Evolutionary conservation across 2,888 invertebrate genomes (phyloP), one percentile per base, ranked within the genome.

Genomic region (Conops quadrifasciatus): DNA sequence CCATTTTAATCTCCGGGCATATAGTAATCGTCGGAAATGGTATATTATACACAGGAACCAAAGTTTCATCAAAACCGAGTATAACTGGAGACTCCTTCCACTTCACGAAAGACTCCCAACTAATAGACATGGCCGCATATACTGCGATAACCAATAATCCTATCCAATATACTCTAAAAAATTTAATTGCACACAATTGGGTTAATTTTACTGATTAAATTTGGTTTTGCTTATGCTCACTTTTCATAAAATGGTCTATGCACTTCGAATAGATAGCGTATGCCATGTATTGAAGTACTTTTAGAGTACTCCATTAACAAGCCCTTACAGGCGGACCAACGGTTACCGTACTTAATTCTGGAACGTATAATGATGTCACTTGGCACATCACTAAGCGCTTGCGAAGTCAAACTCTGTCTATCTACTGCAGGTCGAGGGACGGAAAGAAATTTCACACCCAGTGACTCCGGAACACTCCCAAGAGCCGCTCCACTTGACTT

Each of bases 1-100:
- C 83, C 80, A 82, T 84, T 80, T 84, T 84, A 7, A 84, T 83
- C 75, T 85, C 84, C 2, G 84, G 84, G n/a, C 85, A 84, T 21
- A 84, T 81, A 26, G 84, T 84, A 2, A 84, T 79, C 0, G 84
- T 85, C 15, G 84, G 84, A 76, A 84, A 84, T 13, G 84, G 84
- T 71, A 84, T 82, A 71, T 79, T 81, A 65, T 82, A 79, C 24
- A 85, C 82, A 0, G 84, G 84, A 28, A 83, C 82, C 19, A 85
- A 68, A 0, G 84, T 83, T 77, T 84, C 84, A 45, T 84, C 84
- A 15, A 85, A 85, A 16, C 83, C 83, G 58, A 84, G 71, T 26
- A 85, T 82, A 0, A 84, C 84, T 0, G 85, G 83, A 0, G 84
- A 79, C 5, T 81, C 81, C 73, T 80, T 77, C 84, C 84, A 84